phyloP scores from a whole-genome alignment of 2,888 invertebrate species.

The Iphiclides podalirius region DNA sequence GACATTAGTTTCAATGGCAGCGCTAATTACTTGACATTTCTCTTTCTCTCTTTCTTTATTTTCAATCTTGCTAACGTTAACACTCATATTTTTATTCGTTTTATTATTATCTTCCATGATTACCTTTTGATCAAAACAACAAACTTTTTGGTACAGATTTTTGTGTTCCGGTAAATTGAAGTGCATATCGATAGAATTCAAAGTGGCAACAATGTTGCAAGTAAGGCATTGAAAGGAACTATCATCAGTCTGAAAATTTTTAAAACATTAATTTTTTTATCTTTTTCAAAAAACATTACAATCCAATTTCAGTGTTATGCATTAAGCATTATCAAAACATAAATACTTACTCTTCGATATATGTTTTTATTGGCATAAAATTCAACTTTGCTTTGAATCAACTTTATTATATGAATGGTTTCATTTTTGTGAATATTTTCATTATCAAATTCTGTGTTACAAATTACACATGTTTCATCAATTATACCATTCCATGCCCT shows the following conservation, averaged over 20 bases:
- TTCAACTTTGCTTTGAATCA: conserved; percentile 44
- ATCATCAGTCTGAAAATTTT: conserved; percentile 44
- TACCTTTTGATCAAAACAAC: conserved; percentile 7
- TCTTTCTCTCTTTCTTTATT: not conserved
- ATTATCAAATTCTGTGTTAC: conserved; percentile 48
- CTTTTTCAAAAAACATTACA: too few relatives aligned
- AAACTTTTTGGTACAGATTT: conserved; percentile 26
- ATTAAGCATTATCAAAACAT: too few relatives aligned
- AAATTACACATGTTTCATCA: conserved; percentile 48
- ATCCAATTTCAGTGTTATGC: too few relatives aligned
- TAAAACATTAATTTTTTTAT: too few relatives aligned
- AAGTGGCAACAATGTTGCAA: conserved; percentile 38
- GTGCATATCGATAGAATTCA: conserved; percentile 30
- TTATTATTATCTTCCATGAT: not conserved
- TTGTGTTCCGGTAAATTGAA: conserved; percentile 33
- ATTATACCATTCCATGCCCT: conserved; percentile 52
- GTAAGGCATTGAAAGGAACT: conserved; percentile 47
- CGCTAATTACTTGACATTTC: not conserved
- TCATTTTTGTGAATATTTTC: conserved; percentile 41
- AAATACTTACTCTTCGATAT: conserved; percentile 36
- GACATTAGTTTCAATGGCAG: not conserved
- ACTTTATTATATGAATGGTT: conserved; percentile 44
- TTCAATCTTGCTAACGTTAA: not conserved
- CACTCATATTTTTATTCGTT: not conserved
- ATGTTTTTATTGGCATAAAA: conserved; percentile 38